Conservation (phyloP, 2,113 vertebrate genomes). For the Hydrolagus affinis region DNA sequence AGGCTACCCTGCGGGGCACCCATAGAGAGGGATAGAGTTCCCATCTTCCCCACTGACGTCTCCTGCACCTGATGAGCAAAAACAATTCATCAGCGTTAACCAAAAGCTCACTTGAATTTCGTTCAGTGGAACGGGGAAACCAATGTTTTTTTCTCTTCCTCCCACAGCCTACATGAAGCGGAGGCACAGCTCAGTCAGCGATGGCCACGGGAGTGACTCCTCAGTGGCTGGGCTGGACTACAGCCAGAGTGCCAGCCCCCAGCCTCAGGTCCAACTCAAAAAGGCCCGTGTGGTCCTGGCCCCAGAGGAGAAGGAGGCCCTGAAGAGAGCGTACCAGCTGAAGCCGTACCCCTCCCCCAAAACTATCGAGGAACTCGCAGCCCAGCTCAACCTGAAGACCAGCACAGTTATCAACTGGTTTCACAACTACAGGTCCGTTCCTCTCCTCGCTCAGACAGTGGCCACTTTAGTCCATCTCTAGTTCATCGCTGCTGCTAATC, state of each 20-base stretch:
- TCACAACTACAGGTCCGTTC: conserved; percentile 65
- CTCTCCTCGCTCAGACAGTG: not conserved
- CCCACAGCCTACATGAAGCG: conserved; percentile 86
- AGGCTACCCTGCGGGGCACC: too few species aligned
- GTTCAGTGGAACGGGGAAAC: not conserved
- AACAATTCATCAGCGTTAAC: too few species aligned
- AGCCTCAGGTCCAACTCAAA: conserved; percentile 83
- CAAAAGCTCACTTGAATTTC: not conserved
- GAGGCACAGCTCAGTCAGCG: conserved; percentile 84
- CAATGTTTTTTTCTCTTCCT: conserved; percentile 2
- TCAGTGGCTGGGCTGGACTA: conserved; percentile 66
- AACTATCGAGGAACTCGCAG: conserved; percentile 96
- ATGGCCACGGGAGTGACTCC: conserved; percentile 74
- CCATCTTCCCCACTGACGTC: too few species aligned
- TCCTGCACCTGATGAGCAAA: too few species aligned
- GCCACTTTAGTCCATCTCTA: too few species aligned
- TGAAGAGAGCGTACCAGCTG: conserved; percentile 88
- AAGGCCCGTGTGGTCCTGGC: conserved; percentile 87
- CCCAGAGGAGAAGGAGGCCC: conserved; percentile 88
- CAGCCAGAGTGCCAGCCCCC: conserved; percentile 79
- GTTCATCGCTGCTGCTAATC: too few species aligned
- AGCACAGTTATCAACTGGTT: conserved; percentile 79
- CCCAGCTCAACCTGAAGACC: conserved; percentile 95
- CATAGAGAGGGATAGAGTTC: too few species aligned
- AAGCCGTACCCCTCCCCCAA: conserved; percentile 94